Base-by-base conservation (phyloP, 2,113 vertebrate species). In the cat (Felis catus) region DNA sequence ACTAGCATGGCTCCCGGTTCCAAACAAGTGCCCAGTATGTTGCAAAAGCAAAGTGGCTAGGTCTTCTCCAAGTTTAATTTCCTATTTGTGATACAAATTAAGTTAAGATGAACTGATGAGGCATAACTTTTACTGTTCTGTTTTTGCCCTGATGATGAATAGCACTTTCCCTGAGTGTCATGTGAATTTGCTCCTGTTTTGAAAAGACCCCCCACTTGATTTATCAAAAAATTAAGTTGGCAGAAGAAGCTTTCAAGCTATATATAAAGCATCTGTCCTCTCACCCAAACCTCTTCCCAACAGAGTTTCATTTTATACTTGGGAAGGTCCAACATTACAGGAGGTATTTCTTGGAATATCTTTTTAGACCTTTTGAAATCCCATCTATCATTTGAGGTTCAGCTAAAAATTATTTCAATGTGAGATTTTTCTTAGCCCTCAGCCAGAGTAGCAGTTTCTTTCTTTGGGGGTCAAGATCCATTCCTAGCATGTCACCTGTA, bases 101-200 rank as follows among this genome's bases (percentile, higher is more conserved):
- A 79, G 81, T 97, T 95, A 82, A 82, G 91, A 91, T 19, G 51
- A 87, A 87, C 36, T 55, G 55, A 92, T 89, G 80, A 89, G 39
- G 70, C 73, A 9, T 82, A 48, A 91, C 85, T 51, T 89, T 81
- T 94, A 25, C 45, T 12, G 4, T 90, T 89, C 63, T 87, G 45
- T 84, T 84, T 94, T 96, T 89, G 29, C 45, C 89, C 70, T 83
- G 39, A 21, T 82, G 78, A 89, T 95, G 41, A 88, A 63, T 74
- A 89, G 84, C 71, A 76, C 39, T 92, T 91, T 94, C 65, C 29
- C 25, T 16, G 51, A 92, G 70, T 87, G 48, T 55, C 65, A 36
- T 55, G 63, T 5, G 5, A 76, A 92, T 97, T 87, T 88, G 36
- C 70, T 97, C 93, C 93, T 93, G 71, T 93, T 94, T 95, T 84